Percentiles rank a stretch among this genome's conserved stretches.
phyloP scores from a whole-genome alignment of 23 tunicate genomes.

The Trididemnum clinides region DNA sequence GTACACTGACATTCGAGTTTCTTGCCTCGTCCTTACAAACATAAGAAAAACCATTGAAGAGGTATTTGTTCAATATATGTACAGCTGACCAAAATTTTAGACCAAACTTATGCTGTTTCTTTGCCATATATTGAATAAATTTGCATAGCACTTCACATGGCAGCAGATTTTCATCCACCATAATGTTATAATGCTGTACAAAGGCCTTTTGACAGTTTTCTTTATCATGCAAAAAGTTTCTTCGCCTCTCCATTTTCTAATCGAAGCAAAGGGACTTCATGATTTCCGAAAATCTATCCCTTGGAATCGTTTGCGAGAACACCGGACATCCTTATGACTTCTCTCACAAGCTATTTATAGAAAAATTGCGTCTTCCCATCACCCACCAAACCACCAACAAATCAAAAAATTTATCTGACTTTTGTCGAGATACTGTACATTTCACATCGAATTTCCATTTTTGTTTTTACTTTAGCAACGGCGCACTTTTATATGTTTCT shows the following conservation, averaged over 20 bases:
- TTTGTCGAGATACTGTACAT: not conserved
- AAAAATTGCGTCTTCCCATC: not conserved
- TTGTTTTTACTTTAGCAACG: not conserved
- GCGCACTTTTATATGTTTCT: no score
- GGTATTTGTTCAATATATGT: not conserved
- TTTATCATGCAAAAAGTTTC: not conserved
- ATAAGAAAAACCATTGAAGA: not conserved
- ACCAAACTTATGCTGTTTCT: constrained; percentile 13
- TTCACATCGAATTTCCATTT: not conserved
- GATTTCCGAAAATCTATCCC: constrained; percentile 16
- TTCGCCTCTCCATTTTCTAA: not conserved
- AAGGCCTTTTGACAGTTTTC: constrained; percentile 3
- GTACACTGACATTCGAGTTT: not conserved
- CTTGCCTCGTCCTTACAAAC: not conserved
- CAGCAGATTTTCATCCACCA: not conserved
- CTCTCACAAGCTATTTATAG: not conserved
- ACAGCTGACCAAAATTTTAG: not conserved
- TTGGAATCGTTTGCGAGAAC: not conserved
- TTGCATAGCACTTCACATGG: constrained; percentile 8
- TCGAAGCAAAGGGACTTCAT: not conserved
- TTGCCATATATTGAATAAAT: constrained; percentile 6
- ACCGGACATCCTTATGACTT: constrained; percentile 7
- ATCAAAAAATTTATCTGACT: not conserved
- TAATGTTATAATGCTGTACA: not conserved
- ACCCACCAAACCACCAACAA: not conserved